Conservation (phyloP, 2,797 vertebrate genomes). For the Fistularia commersonii region DNA sequence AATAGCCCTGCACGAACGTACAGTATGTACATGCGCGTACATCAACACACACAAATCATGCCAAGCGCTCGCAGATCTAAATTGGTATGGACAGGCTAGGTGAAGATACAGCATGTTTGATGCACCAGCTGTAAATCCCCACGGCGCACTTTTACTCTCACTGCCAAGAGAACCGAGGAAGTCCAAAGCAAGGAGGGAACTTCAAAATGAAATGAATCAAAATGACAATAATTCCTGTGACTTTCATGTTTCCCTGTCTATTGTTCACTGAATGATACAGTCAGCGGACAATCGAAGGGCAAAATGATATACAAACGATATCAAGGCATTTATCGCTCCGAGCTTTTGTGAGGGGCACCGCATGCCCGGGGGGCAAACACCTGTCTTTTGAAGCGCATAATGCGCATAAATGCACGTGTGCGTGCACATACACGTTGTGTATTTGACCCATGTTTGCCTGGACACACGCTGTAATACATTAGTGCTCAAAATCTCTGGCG, state of each 20-base stretch:
- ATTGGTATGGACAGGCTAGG: constrained; percentile 40
- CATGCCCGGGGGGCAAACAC: constrained; percentile 43
- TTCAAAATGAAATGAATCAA: constrained; percentile 20
- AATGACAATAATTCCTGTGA: neutral
- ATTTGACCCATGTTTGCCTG: too few species aligned
- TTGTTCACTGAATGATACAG: neutral
- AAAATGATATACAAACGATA: constrained; percentile 26
- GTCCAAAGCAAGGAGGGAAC: constrained; percentile 8
- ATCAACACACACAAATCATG: constrained; percentile 14
- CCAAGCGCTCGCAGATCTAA: constrained; percentile 27
- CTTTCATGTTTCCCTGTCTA: too few species aligned
- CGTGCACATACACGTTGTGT: neutral
- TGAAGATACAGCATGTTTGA: constrained; percentile 32
- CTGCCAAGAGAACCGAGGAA: constrained; percentile 45
- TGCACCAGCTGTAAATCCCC: constrained; percentile 38
- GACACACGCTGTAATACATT: too few species aligned
- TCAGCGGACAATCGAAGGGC: constrained; percentile 14
- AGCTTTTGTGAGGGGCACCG: constrained; percentile 11
- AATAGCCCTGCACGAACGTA: neutral
- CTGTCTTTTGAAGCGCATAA: constrained; percentile 24
- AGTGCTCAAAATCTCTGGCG: too few species aligned
- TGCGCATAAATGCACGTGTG: constrained; percentile 6
- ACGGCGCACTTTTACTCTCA: constrained; percentile 35
- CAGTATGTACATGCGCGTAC: constrained; percentile 6
- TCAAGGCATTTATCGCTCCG: constrained; percentile 10